Conservation (phyloP, 2,888 invertebrate species). For the Drosophila hamatofila region DNA sequence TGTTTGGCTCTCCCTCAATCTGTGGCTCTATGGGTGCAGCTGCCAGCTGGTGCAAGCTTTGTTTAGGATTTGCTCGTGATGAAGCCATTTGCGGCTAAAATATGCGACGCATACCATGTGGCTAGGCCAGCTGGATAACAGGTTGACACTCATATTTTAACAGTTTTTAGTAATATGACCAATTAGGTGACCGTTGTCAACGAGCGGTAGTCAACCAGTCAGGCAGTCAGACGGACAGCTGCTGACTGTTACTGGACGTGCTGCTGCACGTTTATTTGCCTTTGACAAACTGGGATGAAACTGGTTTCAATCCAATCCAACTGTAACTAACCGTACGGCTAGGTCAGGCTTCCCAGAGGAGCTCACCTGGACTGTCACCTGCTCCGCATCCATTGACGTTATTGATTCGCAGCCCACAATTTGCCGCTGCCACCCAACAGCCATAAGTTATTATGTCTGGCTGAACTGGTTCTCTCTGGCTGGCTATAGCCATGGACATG, state of each 20-base stretch:
- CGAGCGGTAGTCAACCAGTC: conserved; percentile 22
- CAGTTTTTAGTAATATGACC: conserved; percentile 66
- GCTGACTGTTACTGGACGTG: not conserved
- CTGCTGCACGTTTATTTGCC: conserved; percentile 41
- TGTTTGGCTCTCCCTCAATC: not conserved
- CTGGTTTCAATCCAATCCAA: conserved; percentile 64
- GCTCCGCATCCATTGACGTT: conserved; percentile 70
- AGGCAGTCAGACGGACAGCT: not conserved
- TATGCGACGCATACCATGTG: conserved; percentile 30
- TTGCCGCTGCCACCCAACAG: conserved; percentile 71
- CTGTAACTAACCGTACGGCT: conserved; percentile 66
- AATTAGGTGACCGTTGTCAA: conserved; percentile 68
- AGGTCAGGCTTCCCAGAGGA: conserved; percentile 42
- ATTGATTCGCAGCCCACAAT: conserved; percentile 76
- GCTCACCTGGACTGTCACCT: conserved; percentile 59
- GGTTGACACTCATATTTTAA: conserved; percentile 64
- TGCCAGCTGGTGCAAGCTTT: conserved; percentile 31
- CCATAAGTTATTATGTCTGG: conserved; percentile 78
- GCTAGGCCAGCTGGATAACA: conserved; percentile 27
- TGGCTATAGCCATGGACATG: conserved; percentile 54
- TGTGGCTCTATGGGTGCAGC: conserved; percentile 1
- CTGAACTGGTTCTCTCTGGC: conserved; percentile 65
- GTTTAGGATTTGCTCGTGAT: conserved; percentile 47
- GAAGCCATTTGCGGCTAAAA: conserved; percentile 61
- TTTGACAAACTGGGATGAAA: conserved; percentile 41